Conservation (phyloP, 2,888 invertebrate genomes). For the Spialia ferax region DNA sequence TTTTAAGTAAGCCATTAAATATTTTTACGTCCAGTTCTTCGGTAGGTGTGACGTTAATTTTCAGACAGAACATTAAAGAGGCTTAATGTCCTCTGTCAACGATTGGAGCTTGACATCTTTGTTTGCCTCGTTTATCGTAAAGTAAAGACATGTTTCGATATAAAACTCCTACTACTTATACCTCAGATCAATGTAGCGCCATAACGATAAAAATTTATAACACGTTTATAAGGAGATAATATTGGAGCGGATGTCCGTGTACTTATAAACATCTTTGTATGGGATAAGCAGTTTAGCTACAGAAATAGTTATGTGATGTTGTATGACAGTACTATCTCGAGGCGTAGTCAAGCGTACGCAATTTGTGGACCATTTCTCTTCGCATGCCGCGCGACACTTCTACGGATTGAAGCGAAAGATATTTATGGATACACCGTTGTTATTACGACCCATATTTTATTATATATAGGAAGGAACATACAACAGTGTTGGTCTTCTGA, state of each 20-base stretch:
- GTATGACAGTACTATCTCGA: constrained; percentile 47
- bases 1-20: constrained; percentile 46
- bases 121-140: constrained; percentile 38
- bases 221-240: constrained; percentile 25
- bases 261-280: constrained; percentile 15
- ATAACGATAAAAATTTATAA: constrained; percentile 39
- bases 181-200: constrained; percentile 26
- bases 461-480: background rate
- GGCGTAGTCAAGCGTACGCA: constrained; percentile 68
- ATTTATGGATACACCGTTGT: constrained; percentile 56
- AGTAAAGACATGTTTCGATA: constrained; percentile 9
- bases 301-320: constrained; percentile 25
- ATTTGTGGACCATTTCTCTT: constrained; percentile 79
- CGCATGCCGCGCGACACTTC: constrained; percentile 68
- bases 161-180: constrained; percentile 17
- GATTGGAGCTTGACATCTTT: constrained; percentile 57
- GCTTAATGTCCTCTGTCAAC: constrained; percentile 63
- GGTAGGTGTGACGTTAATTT: constrained; percentile 69
- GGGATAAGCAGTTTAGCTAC: background rate
- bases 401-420: constrained; percentile 65
- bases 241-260: constrained; percentile 8
- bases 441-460: constrained; percentile 28
- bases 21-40: constrained; percentile 47
- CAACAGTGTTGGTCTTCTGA: background rate
- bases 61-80: constrained; percentile 65